Base-by-base conservation (phyloP, 2,888 invertebrate genomes). In the Polylopha cassiicola region DNA sequence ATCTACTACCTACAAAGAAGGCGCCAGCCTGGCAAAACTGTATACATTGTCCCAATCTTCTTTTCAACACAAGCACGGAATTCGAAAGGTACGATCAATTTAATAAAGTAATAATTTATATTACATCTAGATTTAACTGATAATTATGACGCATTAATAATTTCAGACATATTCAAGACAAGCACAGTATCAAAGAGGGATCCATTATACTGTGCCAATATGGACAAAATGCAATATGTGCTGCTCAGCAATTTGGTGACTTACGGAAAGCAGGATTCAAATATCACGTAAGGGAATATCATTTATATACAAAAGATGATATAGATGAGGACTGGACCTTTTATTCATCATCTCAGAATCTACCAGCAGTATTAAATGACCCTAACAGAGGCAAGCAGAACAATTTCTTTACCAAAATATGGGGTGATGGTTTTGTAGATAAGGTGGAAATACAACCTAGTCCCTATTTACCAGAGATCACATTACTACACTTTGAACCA, bases 361-460 rank as follows among this genome's bases (percentile, higher is more conserved):
- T 99, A 50, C 95, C 98, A 20, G 97, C 98, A 39, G 97, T 97
- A 51, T 88, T 99, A 46, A 98, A 98, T 81, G 98, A 99, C 77
- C 98, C 98, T 0, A 92, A 92, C 47, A 91, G 92, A 64, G 93
- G 97, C 50, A 98, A 97, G 76, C 94, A 95, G 72, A 89, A 89
- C 48, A 91, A 97, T 73, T 96, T 99, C 65, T 97, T 99, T 65
- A 97, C 97, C 0, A 96, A 95, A 73, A 97, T 97, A 46, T 99
- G 99, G 99, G 99, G 99, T 26, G 98, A 98, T 61, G 88, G 90
- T 43, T 99, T 99, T 77, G 89, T 96, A 10, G 97, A 97, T 47
- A 91, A 93, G 58, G 86, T 89, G 14, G 89, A 91, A 27, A 89
- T 97, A 55, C 88, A 91, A 21, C 90, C 92, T 51, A 94, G 94